These are phyloP conservation scores for Leptoclinus maculatus DNA, from an alignment of 2,797 vertebrate species.

Conservation along the genomic window DNA sequence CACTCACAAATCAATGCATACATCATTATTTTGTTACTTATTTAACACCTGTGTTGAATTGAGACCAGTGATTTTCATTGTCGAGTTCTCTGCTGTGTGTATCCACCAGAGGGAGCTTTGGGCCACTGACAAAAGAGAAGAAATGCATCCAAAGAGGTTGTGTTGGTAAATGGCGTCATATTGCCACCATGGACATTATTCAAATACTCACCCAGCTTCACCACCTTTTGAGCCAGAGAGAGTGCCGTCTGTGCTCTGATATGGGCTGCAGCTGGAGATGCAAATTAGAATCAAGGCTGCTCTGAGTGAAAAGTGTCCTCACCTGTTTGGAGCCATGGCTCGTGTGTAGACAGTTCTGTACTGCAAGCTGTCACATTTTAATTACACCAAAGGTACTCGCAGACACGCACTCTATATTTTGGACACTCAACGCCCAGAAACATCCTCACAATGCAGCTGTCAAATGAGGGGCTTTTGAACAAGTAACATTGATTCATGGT, in stretches of 20 bases:
- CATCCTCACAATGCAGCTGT: background rate
- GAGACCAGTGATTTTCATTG: background rate
- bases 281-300: background rate
- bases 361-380: background rate
- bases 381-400: background rate
- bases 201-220: conserved; percentile 15
- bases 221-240: background rate
- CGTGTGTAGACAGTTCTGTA: background rate
- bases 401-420: background rate
- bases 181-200: conserved; percentile 27
- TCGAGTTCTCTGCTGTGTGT: background rate
- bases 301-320: background rate
- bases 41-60: background rate
- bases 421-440: background rate
- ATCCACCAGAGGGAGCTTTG: conserved; percentile 67
- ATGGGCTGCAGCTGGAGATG: background rate
- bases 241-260: background rate
- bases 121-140: background rate
- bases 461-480: background rate
- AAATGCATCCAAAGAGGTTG: background rate
- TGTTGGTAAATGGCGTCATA: conserved; percentile 22
- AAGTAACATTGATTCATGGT: background rate
- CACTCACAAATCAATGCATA: background rate
- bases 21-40: background rate
- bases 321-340: background rate